Evolutionary conservation across 1,140 invertebrate species (phyloP), one percentile per base, ranked within the genome.

Genomic region (Wiebesia pumilae): DNA sequence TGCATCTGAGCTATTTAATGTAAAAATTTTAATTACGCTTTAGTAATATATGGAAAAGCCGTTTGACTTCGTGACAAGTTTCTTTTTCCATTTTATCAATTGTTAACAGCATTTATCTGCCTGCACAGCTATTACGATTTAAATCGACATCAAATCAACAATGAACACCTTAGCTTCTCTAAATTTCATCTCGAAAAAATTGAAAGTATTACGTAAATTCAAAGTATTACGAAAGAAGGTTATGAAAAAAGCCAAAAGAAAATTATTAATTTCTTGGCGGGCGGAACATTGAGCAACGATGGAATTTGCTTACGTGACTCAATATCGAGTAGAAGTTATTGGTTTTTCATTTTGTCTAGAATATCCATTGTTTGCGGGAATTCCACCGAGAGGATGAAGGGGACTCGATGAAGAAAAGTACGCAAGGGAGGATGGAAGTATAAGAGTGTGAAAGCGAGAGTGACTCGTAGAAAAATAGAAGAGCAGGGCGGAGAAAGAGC

Each of bases 221-320:
- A 83, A 58, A 58, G 35, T 62, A 40, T 58, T n/a, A n/a, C n/a
- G 27, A 75, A 83, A 75, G n/a, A 83, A 71, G 43, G n/a, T 21
- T 65, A 73, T 21, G 30, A 54, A 83, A 83, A 30, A 73, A 73
- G 54, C 65, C 30, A 58, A 83, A 27, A 51, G 30, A 80, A 80
- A 81, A 73, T 85, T 85, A 85, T 81, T 85, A 81, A 85, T 85
- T 81, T 85, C 78, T 54, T 33, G 14, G 35, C 47, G 69, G 62
- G 51, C 4, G 24, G 78, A 81, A 81, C 75, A 81, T 85, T 73
- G 33, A 81, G 65, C 38, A 65, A 62, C 79, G 65, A 40, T 40
- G 84, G 67, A 85, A 81, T 85, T 85, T 81, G 84, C 78, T 85
- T 85, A 81, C 84, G 78, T 81, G 84, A 65, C 69, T 81, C 78